Evolutionary conservation across 2,797 vertebrate genomes (phyloP).

Genomic region (Harpagifer antarcticus): DNA sequence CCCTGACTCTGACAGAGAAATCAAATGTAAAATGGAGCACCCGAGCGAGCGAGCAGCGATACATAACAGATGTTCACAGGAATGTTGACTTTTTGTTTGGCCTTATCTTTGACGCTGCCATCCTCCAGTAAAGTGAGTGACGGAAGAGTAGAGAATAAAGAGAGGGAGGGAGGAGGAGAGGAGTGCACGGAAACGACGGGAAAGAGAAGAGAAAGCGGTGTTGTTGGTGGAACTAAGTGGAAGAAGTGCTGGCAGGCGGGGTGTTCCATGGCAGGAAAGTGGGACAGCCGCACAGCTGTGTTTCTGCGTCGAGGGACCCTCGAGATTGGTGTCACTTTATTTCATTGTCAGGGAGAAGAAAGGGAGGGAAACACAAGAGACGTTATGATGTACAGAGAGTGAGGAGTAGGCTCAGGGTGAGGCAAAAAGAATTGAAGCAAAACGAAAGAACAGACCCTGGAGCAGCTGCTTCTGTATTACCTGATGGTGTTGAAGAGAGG

Average conservation of each 20-base stretch:
- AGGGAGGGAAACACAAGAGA: constrained; percentile 62
- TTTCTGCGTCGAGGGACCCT: constrained; percentile 78
- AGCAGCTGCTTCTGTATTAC: constrained; percentile 68
- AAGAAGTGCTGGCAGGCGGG: constrained; percentile 71
- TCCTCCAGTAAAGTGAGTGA: constrained; percentile 74
- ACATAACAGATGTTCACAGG: constrained; percentile 82
- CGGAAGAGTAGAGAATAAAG: constrained; percentile 52
- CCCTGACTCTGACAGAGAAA: constrained; percentile 76
- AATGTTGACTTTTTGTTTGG: constrained; percentile 80
- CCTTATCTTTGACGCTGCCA: constrained; percentile 77
- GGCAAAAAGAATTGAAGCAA: constrained; percentile 27
- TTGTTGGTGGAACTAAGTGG: constrained; percentile 72
- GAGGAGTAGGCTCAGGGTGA: constrained; percentile 33
- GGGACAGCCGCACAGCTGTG: constrained; percentile 87
- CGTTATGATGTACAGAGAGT: constrained; percentile 47
- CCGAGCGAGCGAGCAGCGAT: constrained; percentile 64
- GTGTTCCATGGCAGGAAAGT: constrained; percentile 79
- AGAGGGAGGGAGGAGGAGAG: constrained; percentile 28
- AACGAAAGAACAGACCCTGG: constrained; percentile 44
- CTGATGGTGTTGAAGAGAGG: constrained; percentile 44
- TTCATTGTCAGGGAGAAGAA: constrained; percentile 80
- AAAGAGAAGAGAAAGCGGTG: constrained; percentile 47
- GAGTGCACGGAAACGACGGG: constrained; percentile 42
- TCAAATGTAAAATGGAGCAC: constrained; percentile 81
- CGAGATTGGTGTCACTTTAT: constrained; percentile 84